Evolutionary conservation across 1,140 invertebrate genomes (phyloP), one percentile per base, ranked within the genome.

Genomic region (Lordiphosa clarofinis): DNA sequence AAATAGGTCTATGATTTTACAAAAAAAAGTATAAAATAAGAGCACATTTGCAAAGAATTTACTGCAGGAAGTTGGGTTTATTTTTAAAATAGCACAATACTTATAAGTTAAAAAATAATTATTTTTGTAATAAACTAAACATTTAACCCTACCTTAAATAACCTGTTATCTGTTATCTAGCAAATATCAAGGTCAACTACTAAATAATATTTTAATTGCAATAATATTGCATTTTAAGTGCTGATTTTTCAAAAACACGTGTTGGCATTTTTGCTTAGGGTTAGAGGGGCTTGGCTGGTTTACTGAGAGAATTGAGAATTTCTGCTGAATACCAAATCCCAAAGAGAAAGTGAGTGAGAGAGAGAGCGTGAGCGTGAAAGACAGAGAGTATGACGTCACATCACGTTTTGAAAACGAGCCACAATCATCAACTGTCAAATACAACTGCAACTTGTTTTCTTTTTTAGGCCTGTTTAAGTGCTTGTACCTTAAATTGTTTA

Each of bases 201-300:
- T n/a, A n/a, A n/a, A n/a, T 31, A 7, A 31, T 31, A 8, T 8
- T 31, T 31, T 8, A 31, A 31, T 7, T 31, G 28, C 28, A 31
- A 31, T n/a, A 43, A 21, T 24, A 3, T 13, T 4, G 11, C 31
- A 12, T 8, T 46, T 46, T 46, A 12, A 9, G 24, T 31, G 7
- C 28, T 0, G 9, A 13, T 31, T 46, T 7, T 33, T 19, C 19
- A 7, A 31, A 44, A 69, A 64, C 74, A 78, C 64, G 74, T 78
- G 74, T 67, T 73, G 39, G 40, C 2, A 15, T 31, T 55, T 43
- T 10, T 11, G 39, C 48, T 43, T 9, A 10, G 43, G 11, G 7
- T 49, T 40, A 40, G 33, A 73, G 70, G 59, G 69, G 73, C 69
- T 69, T 64, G 71, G 42, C 74, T 49, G 59, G 47, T 44, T 44